Evolutionary conservation across 92 coral and sea anemone genomes (phyloP), one percentile per base, ranked within the genome.

Genomic region (Muricea muricata): DNA sequence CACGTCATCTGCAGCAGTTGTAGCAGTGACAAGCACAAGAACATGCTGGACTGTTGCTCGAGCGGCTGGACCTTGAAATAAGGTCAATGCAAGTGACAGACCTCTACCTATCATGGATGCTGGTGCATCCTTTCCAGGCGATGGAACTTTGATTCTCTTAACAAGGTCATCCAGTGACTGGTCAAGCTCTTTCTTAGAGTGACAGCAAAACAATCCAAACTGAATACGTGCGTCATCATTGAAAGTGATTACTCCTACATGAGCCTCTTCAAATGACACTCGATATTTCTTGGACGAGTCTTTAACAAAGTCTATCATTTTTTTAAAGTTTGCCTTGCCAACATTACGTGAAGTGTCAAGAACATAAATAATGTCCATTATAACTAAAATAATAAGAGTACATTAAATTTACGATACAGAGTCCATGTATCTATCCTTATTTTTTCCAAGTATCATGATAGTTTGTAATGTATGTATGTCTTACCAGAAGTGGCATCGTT

Each of bases 221-320:
- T 48, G 37, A 26, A 48, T 65, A 77, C 72, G 71, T n/a, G 90
- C 73, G 29, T 84, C 81, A 46, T 69, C 72, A 21, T 78, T 79
- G 81, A 87, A 95, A 34, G 87, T 24, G 20, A 93, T 90, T 65
- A 95, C 71, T 58, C 98, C 93, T 54, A 92, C 81, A 60, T 94
- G 98, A 3, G 93, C 97, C 58, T 87, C 86, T 6, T 87, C 88
- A 12, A 73, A 76, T 26, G 91, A 73, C 48, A 95, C 83, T 21
- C 92, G 87, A 79, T 93, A 90, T 28, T 90, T 89, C 32, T 91
- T 50, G 24, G 92, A 82, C 12, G 92, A 73, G 0, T 91, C 88
- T 48, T 85, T 87, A 39, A 95, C 71, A 75, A 95, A 95, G 84
- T 86, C 91, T 78, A 91, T 85, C 55, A 93, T 88, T 63, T 94